These are phyloP conservation scores for Embiotoca jacksoni DNA, from an alignment of 2,113 vertebrate species.

Conservation along the genomic window DNA sequence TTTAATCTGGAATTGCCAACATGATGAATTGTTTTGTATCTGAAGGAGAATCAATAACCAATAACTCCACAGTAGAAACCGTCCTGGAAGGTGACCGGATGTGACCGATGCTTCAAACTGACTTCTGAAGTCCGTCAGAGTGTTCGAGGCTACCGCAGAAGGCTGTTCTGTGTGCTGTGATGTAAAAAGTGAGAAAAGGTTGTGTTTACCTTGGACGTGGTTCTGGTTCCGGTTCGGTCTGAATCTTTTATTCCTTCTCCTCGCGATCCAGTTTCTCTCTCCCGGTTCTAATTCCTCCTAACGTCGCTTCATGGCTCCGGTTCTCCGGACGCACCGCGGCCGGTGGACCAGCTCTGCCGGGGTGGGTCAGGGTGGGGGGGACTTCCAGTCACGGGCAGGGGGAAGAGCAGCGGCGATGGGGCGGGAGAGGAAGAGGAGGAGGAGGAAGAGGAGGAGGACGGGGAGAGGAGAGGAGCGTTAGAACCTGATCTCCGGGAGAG, in stretches of 20 bases:
- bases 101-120: no score
- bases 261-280: neutral
- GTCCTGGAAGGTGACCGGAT: no score
- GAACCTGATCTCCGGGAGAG: conserved; percentile 57
- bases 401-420: neutral
- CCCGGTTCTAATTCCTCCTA: neutral
- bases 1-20: no score
- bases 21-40: no score
- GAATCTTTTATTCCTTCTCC: conserved; percentile 5
- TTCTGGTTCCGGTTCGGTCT: conserved; percentile 1
- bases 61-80: no score
- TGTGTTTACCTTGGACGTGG: conserved; percentile 56
- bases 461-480: neutral
- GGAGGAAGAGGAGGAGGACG: neutral
- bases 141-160: no score
- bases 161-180: no score
- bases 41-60: no score
- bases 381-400: conserved; percentile 41
- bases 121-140: no score
- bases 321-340: conserved; percentile 28
- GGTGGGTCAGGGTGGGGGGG: conserved; percentile 2
- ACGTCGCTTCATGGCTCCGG: conserved; percentile 31
- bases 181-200: neutral
- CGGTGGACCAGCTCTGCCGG: conserved; percentile 8
- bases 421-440: neutral